Evolutionary conservation across 2,113 vertebrate species (phyloP), one percentile per base, ranked within the genome.

Genomic region (Oostethus manadensis): DNA sequence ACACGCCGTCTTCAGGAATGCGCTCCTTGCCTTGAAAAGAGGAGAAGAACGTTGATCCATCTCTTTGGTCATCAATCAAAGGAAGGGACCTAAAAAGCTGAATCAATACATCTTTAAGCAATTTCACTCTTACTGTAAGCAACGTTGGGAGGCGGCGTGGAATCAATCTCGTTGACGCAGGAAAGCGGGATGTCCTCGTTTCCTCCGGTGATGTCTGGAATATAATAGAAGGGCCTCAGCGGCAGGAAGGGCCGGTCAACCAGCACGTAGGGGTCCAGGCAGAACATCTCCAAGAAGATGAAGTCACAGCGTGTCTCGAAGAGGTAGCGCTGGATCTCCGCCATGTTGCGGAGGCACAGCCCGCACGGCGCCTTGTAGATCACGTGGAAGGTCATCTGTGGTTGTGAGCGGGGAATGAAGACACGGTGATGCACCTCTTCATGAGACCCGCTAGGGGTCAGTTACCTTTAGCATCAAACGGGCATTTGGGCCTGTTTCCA

Each of bases 261-360:
- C 51, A 98, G 87, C 65, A 99, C 97, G 1, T 99, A 99, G 0
- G 97, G 95, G 43, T 99, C 97, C 38, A 99, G 75, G 81, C 97
- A 99, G 86, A 99, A 98, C 97, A 98, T 98, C 84, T 99, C 97
- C 71, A 99, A 80, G 85, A 93, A 98, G 2, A 99, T 88, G 74
- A 98, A 98, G 86, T 98, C 92, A 6, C 94, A 98, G 70, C 77
- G 81, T 0, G 94, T 94, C 86, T 95, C 92, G 21, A 98, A 97
- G 44, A 99, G 90, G 90, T 97, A 99, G 1, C 90, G 88, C 69
- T 98, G 92, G n/a, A 98, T 98, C 84, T 99, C 97, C 0, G 58
- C 79, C 97, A 99, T 99, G 87, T 89, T 92, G 3, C 97, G 88
- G 62, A 99, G 90, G 76, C 93, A 94, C 20, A 98, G 92, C 1